Percentiles rank a stretch among this genome's conserved stretches.
These are phyloP conservation scores for Myzus persicae DNA, from an alignment of 1,140 invertebrate species.

Conservation along the genomic window DNA sequence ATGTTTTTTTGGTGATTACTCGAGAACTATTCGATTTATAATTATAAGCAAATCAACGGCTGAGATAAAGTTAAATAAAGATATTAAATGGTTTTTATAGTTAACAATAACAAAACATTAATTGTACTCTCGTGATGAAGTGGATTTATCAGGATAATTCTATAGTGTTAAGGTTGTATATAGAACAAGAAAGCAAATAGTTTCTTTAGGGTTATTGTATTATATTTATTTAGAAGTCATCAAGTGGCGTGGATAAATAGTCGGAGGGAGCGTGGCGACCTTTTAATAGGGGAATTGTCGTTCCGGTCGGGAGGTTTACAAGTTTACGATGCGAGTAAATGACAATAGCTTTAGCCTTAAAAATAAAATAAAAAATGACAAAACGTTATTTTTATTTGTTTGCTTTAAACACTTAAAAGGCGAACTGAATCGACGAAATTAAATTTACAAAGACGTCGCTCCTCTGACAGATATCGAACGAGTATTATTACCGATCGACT, in stretches of 20 bases:
- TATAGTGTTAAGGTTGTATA: not conserved
- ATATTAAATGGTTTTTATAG: not conserved
- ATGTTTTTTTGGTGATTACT: not conserved
- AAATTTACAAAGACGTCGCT: not conserved
- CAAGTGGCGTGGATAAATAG: constrained; percentile 51
- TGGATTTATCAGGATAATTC: not conserved
- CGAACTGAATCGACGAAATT: not conserved
- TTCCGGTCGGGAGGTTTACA: constrained; percentile 36
- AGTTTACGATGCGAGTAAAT: constrained; percentile 40
- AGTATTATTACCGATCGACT: not conserved
- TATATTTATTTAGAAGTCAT: constrained; percentile 53
- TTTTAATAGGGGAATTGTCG: constrained; percentile 42
- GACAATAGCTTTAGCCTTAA: constrained; percentile 39
- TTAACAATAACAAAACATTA: not conserved
- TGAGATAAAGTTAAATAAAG: constrained; percentile 2
- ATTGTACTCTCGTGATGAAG: not conserved
- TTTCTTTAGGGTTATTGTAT: constrained; percentile 20
- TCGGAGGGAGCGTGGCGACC: constrained; percentile 21
- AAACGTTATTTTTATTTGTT: constrained; percentile 23
- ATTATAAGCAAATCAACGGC: not conserved
- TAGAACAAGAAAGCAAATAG: not conserved
- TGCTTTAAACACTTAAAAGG: constrained; percentile 14
- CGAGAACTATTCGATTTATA: not conserved
- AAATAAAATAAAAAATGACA: not conserved
- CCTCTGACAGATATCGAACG: not conserved